These are phyloP conservation scores for Falco berigora DNA, from an alignment of 2,797 vertebrate species.

Conservation along the genomic window DNA sequence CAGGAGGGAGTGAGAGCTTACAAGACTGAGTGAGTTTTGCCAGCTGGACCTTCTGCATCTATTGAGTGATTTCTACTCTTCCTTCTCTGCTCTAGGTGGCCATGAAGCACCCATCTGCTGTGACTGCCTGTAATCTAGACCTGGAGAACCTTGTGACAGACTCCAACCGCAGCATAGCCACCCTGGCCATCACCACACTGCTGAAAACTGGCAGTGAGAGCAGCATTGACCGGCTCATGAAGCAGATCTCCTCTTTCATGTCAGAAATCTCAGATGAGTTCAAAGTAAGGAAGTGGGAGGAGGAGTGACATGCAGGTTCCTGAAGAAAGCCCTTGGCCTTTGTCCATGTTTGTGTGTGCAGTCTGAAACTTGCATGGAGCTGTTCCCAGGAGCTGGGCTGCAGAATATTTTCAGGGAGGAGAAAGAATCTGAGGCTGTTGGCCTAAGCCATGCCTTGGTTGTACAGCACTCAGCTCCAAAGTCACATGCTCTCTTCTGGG, in stretches of 20 bases:
- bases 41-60: neutral
- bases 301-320: neutral
- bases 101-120: slow-evolving; percentile 81
- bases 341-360: neutral
- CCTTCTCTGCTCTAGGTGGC: slow-evolving; percentile 68
- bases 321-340: neutral
- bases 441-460: neutral
- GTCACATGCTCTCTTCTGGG: neutral
- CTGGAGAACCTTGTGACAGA: slow-evolving; percentile 81
- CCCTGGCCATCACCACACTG: slow-evolving; percentile 78
- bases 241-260: slow-evolving; percentile 84
- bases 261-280: slow-evolving; percentile 83
- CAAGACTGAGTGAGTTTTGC: neutral
- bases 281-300: slow-evolving; percentile 65
- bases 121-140: slow-evolving; percentile 82
- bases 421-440: neutral
- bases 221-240: slow-evolving; percentile 83
- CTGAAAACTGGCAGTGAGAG: slow-evolving; percentile 81
- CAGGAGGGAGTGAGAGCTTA: neutral
- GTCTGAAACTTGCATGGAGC: neutral
- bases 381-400: neutral
- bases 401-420: neutral
- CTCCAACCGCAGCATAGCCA: slow-evolving; percentile 81
- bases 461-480: neutral
- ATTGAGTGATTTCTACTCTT: neutral